Evolutionary conservation across 2,797 vertebrate genomes (phyloP).

Genomic region (Paratrypauchen microcephalus): DNA sequence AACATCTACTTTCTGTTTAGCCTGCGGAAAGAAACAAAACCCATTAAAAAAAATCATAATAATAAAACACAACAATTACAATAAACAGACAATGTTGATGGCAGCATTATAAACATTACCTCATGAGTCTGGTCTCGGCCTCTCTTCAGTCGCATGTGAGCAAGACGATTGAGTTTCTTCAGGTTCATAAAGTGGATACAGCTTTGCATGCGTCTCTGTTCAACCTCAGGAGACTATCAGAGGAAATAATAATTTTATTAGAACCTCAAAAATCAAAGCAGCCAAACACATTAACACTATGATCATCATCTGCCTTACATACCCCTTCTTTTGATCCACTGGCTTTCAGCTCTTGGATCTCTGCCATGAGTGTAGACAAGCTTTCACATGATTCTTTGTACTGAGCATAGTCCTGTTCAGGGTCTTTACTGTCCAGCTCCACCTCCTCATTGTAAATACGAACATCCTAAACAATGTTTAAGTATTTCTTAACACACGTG

Average conservation of each 20-base stretch:
- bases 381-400: conserved; percentile 93
- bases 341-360: conserved; percentile 95
- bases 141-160: conserved; percentile 94
- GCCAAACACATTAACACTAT: neutral
- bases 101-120: conserved; percentile 68
- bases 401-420: conserved; percentile 86
- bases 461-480: conserved; percentile 75
- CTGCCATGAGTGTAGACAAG: conserved; percentile 89
- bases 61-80: conserved; percentile 7
- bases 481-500: neutral
- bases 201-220: conserved; percentile 87
- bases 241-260: neutral
- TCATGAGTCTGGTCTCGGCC: conserved; percentile 97
- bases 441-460: conserved; percentile 90
- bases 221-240: conserved; percentile 84
- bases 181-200: conserved; percentile 96
- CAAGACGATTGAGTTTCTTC: conserved; percentile 96
- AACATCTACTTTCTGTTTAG: conserved; percentile 94
- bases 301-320: conserved; percentile 45
- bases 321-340: conserved; percentile 90
- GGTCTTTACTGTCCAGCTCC: conserved; percentile 88
- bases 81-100: neutral
- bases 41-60: neutral
- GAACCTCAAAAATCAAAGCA: neutral
- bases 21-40: conserved; percentile 68